A percentile compares a stretch with the other conserved stretches of the same genome.
Evolutionary conservation across 2,888 invertebrate species (phyloP).

Genomic region (Lacanobia wlatinum): DNA sequence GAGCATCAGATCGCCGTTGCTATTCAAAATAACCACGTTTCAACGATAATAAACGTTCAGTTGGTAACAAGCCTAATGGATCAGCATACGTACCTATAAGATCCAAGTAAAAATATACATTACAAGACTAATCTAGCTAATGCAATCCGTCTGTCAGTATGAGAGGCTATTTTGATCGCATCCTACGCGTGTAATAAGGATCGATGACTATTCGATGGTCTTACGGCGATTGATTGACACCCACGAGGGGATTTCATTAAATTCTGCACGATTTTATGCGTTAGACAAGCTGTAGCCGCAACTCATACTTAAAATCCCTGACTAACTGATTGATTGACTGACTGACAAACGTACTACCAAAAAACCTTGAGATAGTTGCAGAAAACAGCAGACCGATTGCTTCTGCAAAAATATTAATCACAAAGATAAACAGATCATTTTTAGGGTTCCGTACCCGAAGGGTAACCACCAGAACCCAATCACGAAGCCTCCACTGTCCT

Average conservation of each 20-base stretch:
- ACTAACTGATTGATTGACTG: constrained; percentile 4
- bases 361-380: neutral
- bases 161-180: constrained; percentile 32
- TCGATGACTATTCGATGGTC: constrained; percentile 30
- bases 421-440: neutral
- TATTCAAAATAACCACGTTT: neutral
- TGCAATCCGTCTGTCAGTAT: constrained; percentile 17
- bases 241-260: constrained; percentile 21
- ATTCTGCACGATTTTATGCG: constrained; percentile 5
- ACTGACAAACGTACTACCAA: neutral
- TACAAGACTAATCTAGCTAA: constrained; percentile 17
- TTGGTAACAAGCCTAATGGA: neutral
- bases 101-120: neutral
- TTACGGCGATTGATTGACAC: constrained; percentile 35
- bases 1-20: neutral
- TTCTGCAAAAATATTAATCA: neutral
- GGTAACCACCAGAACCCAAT: no score
- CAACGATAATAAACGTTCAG: neutral
- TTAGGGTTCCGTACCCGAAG: neutral
- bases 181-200: constrained; percentile 29
- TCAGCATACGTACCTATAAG: neutral
- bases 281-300: neutral
- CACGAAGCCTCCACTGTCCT: no score
- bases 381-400: neutral
- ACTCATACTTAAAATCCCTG: neutral